Base-by-base conservation (phyloP, 1,140 invertebrate species). In the Ridgeia piscesae region DNA sequence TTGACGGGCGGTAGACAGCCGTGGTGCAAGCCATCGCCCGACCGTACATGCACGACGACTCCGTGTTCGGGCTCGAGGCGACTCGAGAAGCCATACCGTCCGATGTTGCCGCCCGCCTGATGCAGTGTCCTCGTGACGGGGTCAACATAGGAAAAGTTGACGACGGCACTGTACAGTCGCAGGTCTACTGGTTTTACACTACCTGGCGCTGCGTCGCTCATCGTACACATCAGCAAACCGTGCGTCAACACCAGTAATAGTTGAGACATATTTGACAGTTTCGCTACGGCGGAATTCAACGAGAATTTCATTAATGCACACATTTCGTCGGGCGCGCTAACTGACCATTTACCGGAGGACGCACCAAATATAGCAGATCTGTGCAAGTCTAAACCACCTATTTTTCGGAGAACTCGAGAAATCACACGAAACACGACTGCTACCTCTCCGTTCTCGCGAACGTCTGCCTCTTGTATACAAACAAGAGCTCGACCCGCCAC, bases 1-100 rank as follows among this genome's bases (percentile, higher is more conserved):
- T 97, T 97, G n/a, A 96, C 94, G 35, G 97, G 96, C 35, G 97
- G 96, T 95, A 96, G 9, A 94, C 97, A 98, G 1, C 97, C 97
- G 9, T 96, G 97, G 94, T 97, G 97, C 4, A 95, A 93, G 21
- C 95, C 95, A 9, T 96, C 95, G n/a, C 96, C 96, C 0, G 96
- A 96, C 31, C 96, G 96, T 0, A 97, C 97, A 89, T 97, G 97
- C 0, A 97, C 95, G 11, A 97, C 94, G 27, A 96, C 92, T 1
- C 97, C 97, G 88, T 94, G 96, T 17, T 97, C 97, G 94, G 95
- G 96, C 92, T 95, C 96, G 92, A 98, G 96, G 94, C 96, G 96
- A 88, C 91, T 88, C 1, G 91, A 6, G 42, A 89, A 33, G 14
- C 48, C 91, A n/a, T 33, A 92, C 8, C 91, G 91, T 33, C 91